Evolutionary conservation across 2,113 vertebrate genomes (phyloP), one percentile per base, ranked within the genome.

Genomic region (Caranx melampygus): DNA sequence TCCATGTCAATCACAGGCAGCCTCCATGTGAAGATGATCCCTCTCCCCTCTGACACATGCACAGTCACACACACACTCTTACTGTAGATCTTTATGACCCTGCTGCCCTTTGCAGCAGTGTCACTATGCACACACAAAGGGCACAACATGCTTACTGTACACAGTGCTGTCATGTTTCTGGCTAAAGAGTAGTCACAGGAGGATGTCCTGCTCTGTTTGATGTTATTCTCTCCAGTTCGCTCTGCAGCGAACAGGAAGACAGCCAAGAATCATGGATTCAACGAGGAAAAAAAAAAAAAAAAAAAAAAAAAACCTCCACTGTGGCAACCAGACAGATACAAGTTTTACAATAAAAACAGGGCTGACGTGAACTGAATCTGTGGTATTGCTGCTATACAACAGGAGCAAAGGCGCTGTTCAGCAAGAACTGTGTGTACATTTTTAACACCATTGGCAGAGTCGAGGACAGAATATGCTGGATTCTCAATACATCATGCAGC

Each of bases 1-100:
- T 81, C 68, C 40, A 35, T 72, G 89, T 92, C 89, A 92, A 65
- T 85, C 85, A 84, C 61, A 49, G 67, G 52, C 15, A 70, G 52
- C 15, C 57, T 73, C 62, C 45, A n/a, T 57, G 81, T 45, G 21
- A 64, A 61, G 37, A 87, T 83, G 59, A 81, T 66, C 75, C 79
- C 71, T 81, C 33, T 88, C 82, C 86, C 82, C 64, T 33, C 12
- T 15, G 26, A n/a, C 55, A 81, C 63, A 55, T 8, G 8, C 37
- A 37, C 37, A 37, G 4, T 82, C 64, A 35, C 12, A 75, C 44
- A 44, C 21, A 45, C 57, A 44, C 21, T 13, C 34, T n/a, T 57
- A 81, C 63, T 51, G 35, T 45, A 74, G 44, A 62, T 58, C 51
- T 12, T 70, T 58, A 33, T 72, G 73, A 69, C 57, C 67, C 37